These are phyloP conservation scores for Atherinomorus stipes DNA, from an alignment of 2,113 vertebrate genomes.

Conservation along the genomic window DNA sequence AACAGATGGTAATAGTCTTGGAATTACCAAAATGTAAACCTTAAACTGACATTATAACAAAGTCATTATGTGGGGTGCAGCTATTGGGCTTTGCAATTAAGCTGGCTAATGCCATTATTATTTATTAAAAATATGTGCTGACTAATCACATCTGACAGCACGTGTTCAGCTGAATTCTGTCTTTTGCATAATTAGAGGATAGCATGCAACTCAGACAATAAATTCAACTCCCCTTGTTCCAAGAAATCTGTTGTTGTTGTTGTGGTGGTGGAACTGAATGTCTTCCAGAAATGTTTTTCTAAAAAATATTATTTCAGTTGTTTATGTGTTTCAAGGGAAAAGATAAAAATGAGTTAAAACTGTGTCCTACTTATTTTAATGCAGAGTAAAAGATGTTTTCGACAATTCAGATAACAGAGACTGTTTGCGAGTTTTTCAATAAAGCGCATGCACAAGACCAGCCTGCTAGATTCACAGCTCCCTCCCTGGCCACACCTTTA, in stretches of 20 bases:
- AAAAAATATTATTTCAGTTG: background rate
- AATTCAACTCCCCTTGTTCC: background rate
- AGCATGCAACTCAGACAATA: background rate
- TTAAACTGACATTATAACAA: slow-evolving; percentile 60
- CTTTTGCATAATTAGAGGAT: background rate
- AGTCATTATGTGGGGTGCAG: slow-evolving; percentile 49
- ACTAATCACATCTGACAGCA: slow-evolving; percentile 33
- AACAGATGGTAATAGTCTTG: slow-evolving; percentile 71
- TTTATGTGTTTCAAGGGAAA: background rate
- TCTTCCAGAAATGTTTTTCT: background rate
- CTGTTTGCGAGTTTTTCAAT: too few species aligned
- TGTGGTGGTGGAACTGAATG: background rate
- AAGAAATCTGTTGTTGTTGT: background rate
- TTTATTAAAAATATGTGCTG: slow-evolving; percentile 40
- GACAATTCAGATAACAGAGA: too few species aligned
- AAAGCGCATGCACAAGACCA: too few species aligned
- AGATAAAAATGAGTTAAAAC: background rate
- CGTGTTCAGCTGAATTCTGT: slow-evolving; percentile 13
- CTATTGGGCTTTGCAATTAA: slow-evolving; percentile 22
- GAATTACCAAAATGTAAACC: slow-evolving; percentile 53
- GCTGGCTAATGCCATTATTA: slow-evolving; percentile 36
- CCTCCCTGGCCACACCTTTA: too few species aligned
- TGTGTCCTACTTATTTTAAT: too few species aligned
- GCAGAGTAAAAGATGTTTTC: too few species aligned
- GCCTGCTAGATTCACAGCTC: too few species aligned